Evolutionary conservation across 2,113 vertebrate species (phyloP), one percentile per base, ranked within the genome.

Genomic region (Crotalus horridus): DNA sequence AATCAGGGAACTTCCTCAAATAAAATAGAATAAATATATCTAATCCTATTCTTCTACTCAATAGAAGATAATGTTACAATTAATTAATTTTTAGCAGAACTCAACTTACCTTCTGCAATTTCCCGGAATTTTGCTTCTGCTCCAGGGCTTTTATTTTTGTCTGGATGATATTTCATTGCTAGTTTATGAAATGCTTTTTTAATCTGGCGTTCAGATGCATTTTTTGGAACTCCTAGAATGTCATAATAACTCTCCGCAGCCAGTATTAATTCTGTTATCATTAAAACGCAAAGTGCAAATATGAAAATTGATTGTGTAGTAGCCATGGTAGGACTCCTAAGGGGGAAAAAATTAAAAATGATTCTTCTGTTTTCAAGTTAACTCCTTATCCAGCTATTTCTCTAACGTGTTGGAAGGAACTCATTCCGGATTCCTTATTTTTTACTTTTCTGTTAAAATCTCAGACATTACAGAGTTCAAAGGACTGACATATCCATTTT

Each of bases 151-250:
- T 99, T 99, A 96, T 99, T 99, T 97, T 98, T 98, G 98, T 99
- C 99, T 1, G 99, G 99, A 53, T 99, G 99, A 95, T 99, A 99
- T 94, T 98, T 99, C 97, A 99, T 98, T 74, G 99, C 99, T 94
- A 99, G 96, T 69, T 98, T 99, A 85, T 99, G 99, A 97, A 99
- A 99, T 0, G 99, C 98, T 94, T 99, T 99, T 97, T 99, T 99
- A 95, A 99, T 99, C 95, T 99, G 99, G 12, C 98, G 98, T 33
- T 99, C 98, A 8, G 98, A 98, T 33, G 99, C 99, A 26, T 98
- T 99, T 97, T 97, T 99, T 74, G 99, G 98, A 93, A 99, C 98
- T 92, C 99, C 99, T 93, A 99, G 98, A 43, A 99, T 97, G 91
- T 99, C 99, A 91, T 99, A 99, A 96, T 99, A 99, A 97, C 98